Conservation (phyloP, 2,797 vertebrate species). For the Phoebastria nigripes region DNA sequence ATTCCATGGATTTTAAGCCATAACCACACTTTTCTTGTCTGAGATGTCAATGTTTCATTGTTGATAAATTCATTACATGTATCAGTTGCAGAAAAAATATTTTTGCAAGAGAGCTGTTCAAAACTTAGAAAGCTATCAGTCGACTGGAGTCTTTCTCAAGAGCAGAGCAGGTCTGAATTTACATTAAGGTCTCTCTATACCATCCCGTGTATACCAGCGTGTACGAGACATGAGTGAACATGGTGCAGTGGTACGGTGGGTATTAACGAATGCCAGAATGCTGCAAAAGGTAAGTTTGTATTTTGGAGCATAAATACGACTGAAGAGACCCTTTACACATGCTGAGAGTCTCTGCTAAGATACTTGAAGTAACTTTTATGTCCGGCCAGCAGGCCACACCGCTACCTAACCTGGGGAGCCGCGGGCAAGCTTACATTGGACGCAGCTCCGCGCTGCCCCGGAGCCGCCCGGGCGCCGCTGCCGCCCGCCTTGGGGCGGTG, state of each 20-base stretch:
- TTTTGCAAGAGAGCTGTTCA: background rate
- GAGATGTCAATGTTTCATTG: too few relatives aligned
- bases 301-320: background rate
- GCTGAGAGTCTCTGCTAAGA: background rate
- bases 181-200: fast-evolving
- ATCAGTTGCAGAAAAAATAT: background rate
- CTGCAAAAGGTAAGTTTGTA: fast-evolving
- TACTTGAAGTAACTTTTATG: fast-evolving
- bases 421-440: too few relatives aligned
- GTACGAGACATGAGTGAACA: fast-evolving
- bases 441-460: background rate
- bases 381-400: background rate
- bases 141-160: background rate
- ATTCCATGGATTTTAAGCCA: background rate
- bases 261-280: fast-evolving
- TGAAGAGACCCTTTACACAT: fast-evolving
- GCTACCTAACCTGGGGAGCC: fast-evolving
- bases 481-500: background rate
- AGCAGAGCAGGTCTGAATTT: background rate
- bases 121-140: fast-evolving
- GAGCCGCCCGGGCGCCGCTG: too few relatives aligned
- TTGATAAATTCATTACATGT: background rate
- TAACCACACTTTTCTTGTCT: background rate
- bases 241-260: fast-evolving
- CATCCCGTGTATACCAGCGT: fast-evolving